phyloP scores from a whole-genome alignment of 92 coral and sea anemone genomes.

The Ricordea florida region DNA sequence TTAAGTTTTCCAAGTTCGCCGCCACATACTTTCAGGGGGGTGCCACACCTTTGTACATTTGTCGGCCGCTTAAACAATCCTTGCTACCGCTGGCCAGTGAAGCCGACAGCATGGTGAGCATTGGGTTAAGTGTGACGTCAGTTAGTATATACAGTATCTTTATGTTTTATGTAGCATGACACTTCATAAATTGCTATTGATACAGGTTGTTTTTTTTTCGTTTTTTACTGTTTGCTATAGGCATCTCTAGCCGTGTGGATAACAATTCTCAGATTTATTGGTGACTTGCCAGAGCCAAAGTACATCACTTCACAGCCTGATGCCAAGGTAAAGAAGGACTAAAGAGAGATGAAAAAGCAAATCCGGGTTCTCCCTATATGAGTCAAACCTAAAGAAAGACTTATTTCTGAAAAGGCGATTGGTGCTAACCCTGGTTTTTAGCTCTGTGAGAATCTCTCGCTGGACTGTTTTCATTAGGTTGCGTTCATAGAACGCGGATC shows the following conservation, averaged over 20 bases:
- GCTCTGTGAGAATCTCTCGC: too few relatives aligned
- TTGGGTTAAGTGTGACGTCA: too few relatives aligned
- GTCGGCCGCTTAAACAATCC: slow-evolving; percentile 91
- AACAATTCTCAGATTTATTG: slow-evolving; percentile 96
- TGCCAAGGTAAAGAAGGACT: slow-evolving; percentile 35
- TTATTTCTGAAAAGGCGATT: too few relatives aligned
- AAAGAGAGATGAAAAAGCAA: not conserved
- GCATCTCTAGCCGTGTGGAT: slow-evolving; percentile 99
- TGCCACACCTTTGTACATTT: slow-evolving; percentile 73
- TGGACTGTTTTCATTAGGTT: too few relatives aligned
- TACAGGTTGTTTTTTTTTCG: too few relatives aligned
- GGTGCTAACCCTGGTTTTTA: too few relatives aligned
- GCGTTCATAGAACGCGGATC: too few relatives aligned
- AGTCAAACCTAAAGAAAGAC: too few relatives aligned
- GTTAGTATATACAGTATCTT: too few relatives aligned
- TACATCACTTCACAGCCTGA: slow-evolving; percentile 82
- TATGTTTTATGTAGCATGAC: too few relatives aligned
- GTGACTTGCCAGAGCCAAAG: slow-evolving; percentile 97
- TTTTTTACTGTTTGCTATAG: too few relatives aligned
- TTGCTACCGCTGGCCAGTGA: slow-evolving; percentile 87
- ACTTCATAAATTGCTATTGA: too few relatives aligned
- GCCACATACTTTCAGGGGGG: slow-evolving; percentile 97
- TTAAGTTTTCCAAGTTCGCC: slow-evolving; percentile 95
- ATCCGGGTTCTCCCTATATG: not conserved
- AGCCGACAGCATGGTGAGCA: slow-evolving; percentile 96